Base-by-base conservation (phyloP, 35 echinoderm and acorn worm genomes). In the Stichopus chloronotus region DNA sequence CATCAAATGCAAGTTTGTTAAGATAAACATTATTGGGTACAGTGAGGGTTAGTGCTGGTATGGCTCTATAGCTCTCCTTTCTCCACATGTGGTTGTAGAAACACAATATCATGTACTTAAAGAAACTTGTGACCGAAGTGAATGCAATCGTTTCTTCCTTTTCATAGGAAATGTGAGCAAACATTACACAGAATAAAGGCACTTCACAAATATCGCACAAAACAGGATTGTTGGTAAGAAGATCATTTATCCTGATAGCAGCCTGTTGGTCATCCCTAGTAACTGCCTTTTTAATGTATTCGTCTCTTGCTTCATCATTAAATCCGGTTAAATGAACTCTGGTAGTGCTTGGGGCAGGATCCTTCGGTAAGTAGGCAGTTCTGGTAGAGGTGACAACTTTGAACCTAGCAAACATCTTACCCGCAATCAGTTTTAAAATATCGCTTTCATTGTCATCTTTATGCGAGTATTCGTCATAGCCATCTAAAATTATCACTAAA, bases 151-250 rank as follows among this genome's bases (percentile, higher is more conserved):
- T 58, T 5, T 17, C 82, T 13, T 85, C 14, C 9, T 21, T 7
- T 21, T 85, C 55, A 2, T 85, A 9, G 4, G 55, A 53, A 6
- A 85, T 85, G 16, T 85, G 82, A 12, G 56, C 82, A 85, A 85
- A 85, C 82, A 85, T 85, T 0, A 85, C 82, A 85, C 55, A 85
- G 13, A 85, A 85, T 20, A 84, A 58, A n/a, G 81, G 81, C 56
- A 84, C 81, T 52, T 84, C 53, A 9, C 81, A 84, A 58, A 84
- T 84, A 17, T 84, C 81, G 21, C 23, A 6, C 9, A 84, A 5
- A 14, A 84, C 16, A 11, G 81, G 81, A 84, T 52, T 84, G 6
- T 52, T 58, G 17, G 11, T 84, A 19, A 84, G 54, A 20, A 57
- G 54, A 20, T 57, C 52, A n/a, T 84, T 84, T 1, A 84, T 57